Evolutionary conservation across 2,113 vertebrate species (phyloP).

Genomic region (Poeciliopsis prolifica): DNA sequence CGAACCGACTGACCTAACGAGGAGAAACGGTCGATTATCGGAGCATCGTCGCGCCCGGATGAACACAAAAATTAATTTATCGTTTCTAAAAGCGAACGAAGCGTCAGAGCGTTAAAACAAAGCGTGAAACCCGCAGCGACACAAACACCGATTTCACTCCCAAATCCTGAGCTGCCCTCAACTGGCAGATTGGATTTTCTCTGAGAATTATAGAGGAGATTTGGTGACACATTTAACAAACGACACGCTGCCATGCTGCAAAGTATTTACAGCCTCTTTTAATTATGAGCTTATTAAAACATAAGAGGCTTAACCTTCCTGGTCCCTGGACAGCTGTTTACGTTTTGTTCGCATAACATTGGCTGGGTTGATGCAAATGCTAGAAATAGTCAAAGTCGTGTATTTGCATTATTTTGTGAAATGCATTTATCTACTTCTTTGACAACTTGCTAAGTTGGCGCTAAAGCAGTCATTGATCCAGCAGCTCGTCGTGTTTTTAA

Average conservation of each 20-base stretch:
- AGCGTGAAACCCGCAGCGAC: constrained; percentile 54
- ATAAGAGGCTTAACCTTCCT: neutral
- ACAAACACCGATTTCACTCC: constrained; percentile 30
- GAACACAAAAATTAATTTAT: constrained; percentile 33
- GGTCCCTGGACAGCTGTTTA: no score
- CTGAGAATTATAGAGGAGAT: constrained; percentile 36
- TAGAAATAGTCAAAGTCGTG: no score
- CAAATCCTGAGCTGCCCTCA: constrained; percentile 33
- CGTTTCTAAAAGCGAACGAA: constrained; percentile 31
- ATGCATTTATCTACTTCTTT: no score
- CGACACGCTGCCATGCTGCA: no score
- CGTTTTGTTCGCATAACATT: no score
- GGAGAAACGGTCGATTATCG: constrained; percentile 27
- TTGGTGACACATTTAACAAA: constrained; percentile 18
- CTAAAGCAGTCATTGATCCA: no score
- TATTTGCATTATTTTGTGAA: no score
- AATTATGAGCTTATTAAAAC: neutral
- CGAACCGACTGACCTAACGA: constrained; percentile 32
- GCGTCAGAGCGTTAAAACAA: constrained; percentile 43
- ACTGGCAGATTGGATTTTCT: constrained; percentile 47
- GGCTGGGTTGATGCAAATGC: no score
- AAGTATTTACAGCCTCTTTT: neutral
- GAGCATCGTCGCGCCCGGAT: constrained; percentile 15
- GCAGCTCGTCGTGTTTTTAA: no score
- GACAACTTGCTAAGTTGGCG: no score